Conservation (phyloP, 2,797 vertebrate genomes). For the Taeniopygia guttata region DNA sequence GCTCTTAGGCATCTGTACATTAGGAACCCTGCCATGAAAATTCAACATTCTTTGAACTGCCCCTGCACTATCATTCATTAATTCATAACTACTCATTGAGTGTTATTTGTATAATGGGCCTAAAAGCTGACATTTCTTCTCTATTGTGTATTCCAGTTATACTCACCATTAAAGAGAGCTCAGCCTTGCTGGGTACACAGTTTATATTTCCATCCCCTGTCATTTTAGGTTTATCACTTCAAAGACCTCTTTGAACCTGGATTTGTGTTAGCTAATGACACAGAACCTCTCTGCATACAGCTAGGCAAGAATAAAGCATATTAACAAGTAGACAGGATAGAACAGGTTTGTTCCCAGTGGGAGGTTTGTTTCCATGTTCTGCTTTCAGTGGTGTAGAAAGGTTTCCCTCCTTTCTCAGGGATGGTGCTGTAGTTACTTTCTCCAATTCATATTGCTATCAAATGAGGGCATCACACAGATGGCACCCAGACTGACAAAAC, state of each 20-base stretch:
- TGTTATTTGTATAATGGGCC: not conserved
- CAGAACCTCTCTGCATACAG: not conserved
- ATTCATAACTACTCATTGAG: not conserved
- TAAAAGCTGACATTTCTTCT: not conserved
- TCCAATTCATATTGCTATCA: not conserved
- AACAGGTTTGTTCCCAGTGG: conserved; percentile 17
- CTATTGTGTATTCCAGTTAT: not conserved
- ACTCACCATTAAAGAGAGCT: not conserved
- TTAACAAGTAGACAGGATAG: not conserved
- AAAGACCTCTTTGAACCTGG: conserved; percentile 38
- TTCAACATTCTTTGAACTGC: not conserved
- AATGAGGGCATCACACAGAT: not conserved
- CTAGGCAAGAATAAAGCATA: not conserved
- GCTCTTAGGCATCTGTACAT: not conserved
- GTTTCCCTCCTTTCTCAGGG: not conserved
- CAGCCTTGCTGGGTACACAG: not conserved
- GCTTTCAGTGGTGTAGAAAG: not conserved
- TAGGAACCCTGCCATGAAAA: not conserved
- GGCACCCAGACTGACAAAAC: not conserved
- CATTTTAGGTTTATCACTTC: conserved; percentile 40
- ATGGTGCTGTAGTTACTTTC: not conserved
- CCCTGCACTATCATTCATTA: not conserved
- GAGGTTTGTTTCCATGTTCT: not conserved
- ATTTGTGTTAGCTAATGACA: conserved; percentile 38
- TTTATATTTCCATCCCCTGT: conserved; percentile 18